Base-by-base conservation (phyloP, 30 jellyfish, hydroid and myxozoan species). In the Catostylus mosaicus region DNA sequence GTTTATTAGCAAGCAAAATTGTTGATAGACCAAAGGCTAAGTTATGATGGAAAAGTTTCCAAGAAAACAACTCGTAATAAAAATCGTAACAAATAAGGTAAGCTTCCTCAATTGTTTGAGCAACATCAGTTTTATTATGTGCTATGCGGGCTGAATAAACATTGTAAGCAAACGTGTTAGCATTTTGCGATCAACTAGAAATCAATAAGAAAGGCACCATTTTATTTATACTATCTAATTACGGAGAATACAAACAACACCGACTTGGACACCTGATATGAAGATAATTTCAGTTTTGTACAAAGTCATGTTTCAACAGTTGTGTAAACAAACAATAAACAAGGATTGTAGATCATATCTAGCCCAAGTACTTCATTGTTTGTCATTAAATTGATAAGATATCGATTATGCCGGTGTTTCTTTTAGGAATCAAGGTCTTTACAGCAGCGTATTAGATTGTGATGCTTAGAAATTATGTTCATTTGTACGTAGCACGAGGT, bases 321-420 rank as follows among this genome's bases (percentile, higher is more conserved):
- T 74, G 85, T 1, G 72, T 46, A 74, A 74, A 74, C 47, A 74
- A 74, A 74, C 32, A 74, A 54, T 74, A n/a, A 30, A 23, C 56
- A 7, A 23, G 62, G 63, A 68, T 35, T 33, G 80, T 37, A n/a
- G 71, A 59, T 3, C 2, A 59, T 59, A 20, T 59, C 20, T 6
- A 59, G 16, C 71, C 36, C 19, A 47, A 32, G 74, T 74, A 16
- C 56, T 34, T 52, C 75, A 10, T 51, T 46, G 63, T 48, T 51
- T 30, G 33, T 23, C 16, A 37, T 48, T 35, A 33, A 33, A 68
- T 45, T 33, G 48, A 63, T 19, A 23, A 37, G 43, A 29, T 7
- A 45, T 33, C 20, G 30, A 23, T 22, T 36, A 26, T 68, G 62
- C 37, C 80, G 80, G 80, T 33, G 29, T 0, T 23, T 12, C 80